Evolutionary conservation across 2,888 invertebrate species (phyloP), one percentile per base, ranked within the genome.

Genomic region (Sesia bembeciformis): DNA sequence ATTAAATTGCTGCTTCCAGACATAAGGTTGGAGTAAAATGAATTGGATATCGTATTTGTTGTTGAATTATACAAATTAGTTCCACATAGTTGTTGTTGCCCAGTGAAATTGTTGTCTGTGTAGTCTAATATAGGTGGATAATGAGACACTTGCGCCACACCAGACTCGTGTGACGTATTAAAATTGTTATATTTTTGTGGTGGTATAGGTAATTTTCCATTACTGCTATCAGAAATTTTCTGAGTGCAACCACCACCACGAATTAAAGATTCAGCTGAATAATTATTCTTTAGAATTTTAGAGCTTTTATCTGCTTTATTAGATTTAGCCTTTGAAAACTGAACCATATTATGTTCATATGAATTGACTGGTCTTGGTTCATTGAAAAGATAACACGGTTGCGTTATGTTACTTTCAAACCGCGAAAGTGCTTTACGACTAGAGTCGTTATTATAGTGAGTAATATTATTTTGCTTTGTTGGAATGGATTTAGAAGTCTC

Each of bases 11-110:
- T 75, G 59, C 78, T 76, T 54, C 79, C 79, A 4, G 87, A 81
- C 78, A 89, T 88, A 62, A 89, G 85, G 60, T 89, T 89, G 0
- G 85, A 74, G 66, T 88, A 89, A 71, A 89, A 89, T 0, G 86
- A 79, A 71, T 88, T 88, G 0, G 88, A 84, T 64, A 89, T 81
- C 3, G 88, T 87, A 62, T 84, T 88, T 39, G 85, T 84, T 5
- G 88, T 84, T 8, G 84, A 73, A 60, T 87, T 89, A 60, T 88
- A 89, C 53, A 88, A 74, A 6, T 78, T 81, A 46, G 88, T 86
- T 40, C 86, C 86, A 4, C 85, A 80, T 73, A 82, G 82, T 62
- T 88, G 88, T 62, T 88, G 88, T 60, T 89, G 89, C 4, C 80
- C 75, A 8, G 80, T 63, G 55, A 84, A 88, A 59, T 68, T 74